phyloP scores from a whole-genome alignment of 2,113 vertebrate genomes.

The Forbesichthys agassizii region DNA sequence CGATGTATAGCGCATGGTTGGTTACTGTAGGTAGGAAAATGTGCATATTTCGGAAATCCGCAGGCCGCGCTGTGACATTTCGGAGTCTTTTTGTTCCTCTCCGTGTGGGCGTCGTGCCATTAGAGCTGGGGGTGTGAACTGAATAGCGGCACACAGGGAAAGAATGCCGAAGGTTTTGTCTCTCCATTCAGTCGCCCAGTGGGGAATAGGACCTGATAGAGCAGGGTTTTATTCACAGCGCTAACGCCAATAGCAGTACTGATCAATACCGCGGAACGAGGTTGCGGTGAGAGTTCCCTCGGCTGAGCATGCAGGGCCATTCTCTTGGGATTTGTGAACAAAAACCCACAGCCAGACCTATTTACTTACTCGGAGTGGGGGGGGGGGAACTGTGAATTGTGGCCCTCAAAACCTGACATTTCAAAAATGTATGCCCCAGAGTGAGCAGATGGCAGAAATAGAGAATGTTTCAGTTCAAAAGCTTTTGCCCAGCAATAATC shows the following conservation, averaged over 20 bases:
- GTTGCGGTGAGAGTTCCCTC: slow-evolving; percentile 65
- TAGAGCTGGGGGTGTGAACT: slow-evolving; percentile 28
- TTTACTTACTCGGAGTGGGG: slow-evolving; percentile 64
- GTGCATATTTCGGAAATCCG: slow-evolving; percentile 37
- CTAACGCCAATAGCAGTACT: slow-evolving; percentile 69
- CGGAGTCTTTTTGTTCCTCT: slow-evolving; percentile 9
- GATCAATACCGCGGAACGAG: slow-evolving; percentile 74
- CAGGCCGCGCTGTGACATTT: slow-evolving; percentile 62
- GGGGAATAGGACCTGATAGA: slow-evolving; percentile 66
- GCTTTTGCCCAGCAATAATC: slow-evolving; percentile 60
- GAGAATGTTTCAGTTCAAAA: slow-evolving; percentile 47
- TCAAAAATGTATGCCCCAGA: slow-evolving; percentile 50
- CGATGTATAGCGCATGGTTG: slow-evolving; percentile 16
- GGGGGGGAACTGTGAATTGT: slow-evolving; percentile 51
- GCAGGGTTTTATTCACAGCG: slow-evolving; percentile 74
- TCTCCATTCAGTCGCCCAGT: slow-evolving; percentile 70
- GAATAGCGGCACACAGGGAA: slow-evolving; percentile 50
- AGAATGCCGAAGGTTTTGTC: slow-evolving; percentile 66
- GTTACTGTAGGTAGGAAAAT: slow-evolving; percentile 15
- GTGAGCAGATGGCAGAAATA: slow-evolving; percentile 44
- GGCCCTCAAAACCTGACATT: slow-evolving; percentile 67
- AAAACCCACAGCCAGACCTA: slow-evolving; percentile 74
- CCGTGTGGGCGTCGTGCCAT: slow-evolving; percentile 42
- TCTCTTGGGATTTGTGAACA: slow-evolving; percentile 68
- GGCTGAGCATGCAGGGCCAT: slow-evolving; percentile 55